Conservation (phyloP, 1,140 invertebrate genomes). For the Phenacoccus solenopsis region DNA sequence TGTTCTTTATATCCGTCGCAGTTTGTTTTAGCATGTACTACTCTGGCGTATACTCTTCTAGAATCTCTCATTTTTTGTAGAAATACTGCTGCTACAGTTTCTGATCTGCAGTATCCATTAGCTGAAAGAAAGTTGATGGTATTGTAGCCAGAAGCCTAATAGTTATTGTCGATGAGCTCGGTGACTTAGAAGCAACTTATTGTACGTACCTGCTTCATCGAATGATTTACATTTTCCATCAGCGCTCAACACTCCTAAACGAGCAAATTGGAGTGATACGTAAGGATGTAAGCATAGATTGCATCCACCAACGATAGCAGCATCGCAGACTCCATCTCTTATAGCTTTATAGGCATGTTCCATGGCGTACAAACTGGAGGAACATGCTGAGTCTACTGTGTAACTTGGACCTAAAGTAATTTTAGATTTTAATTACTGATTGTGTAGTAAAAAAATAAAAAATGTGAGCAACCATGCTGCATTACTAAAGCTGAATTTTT, state of each 20-base stretch:
- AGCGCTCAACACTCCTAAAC: conserved; percentile 60
- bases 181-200: not conserved
- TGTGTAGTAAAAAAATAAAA: too few relatives aligned
- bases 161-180: too few relatives aligned
- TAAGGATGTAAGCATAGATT: conserved; percentile 77
- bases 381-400: conserved; percentile 78
- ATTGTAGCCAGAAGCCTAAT: too few relatives aligned
- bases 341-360: conserved; percentile 70
- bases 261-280: conserved; percentile 64
- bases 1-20: conserved; percentile 80
- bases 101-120: conserved; percentile 60
- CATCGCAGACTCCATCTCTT: conserved; percentile 62
- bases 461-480: too few relatives aligned
- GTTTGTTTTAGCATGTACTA: conserved; percentile 60
- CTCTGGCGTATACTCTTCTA: conserved; percentile 56
- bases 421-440: too few relatives aligned
- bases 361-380: conserved; percentile 72
- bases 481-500: too few relatives aligned
- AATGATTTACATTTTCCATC: conserved; percentile 84
- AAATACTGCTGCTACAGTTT: conserved; percentile 61
- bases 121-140: conserved; percentile 33
- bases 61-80: conserved; percentile 70
- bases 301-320: conserved; percentile 72
- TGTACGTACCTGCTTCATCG: conserved; percentile 51
- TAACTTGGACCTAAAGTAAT: conserved; percentile 61